Conservation (phyloP, 1,140 invertebrate genomes). For the Drosophila cardini region DNA sequence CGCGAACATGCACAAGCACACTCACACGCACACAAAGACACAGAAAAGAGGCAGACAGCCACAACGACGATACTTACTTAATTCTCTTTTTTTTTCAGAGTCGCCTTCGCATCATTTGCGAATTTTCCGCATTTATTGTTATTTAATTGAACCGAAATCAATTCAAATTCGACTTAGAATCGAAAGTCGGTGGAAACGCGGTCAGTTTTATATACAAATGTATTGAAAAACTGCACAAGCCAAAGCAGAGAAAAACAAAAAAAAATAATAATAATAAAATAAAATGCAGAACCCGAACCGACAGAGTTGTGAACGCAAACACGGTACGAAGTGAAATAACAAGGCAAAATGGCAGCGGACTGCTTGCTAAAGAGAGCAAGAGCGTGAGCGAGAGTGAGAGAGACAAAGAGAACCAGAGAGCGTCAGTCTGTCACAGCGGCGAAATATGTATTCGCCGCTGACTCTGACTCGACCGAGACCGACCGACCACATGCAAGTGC, state of each 20-base stretch:
- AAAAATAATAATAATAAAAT: constrained; percentile 83
- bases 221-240: constrained; percentile 60
- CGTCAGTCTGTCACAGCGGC: constrained; percentile 49
- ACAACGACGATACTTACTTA: constrained; percentile 73
- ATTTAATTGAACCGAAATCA: constrained; percentile 53
- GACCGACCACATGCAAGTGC: constrained; percentile 31
- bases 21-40: constrained; percentile 32
- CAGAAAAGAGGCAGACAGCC: constrained; percentile 55
- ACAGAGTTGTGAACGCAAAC: constrained; percentile 80
- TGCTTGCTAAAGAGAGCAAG: constrained; percentile 50
- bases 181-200: constrained; percentile 46
- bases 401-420: constrained; percentile 35
- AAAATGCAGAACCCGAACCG: constrained; percentile 82
- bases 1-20: constrained; percentile 12
- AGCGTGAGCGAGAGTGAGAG: constrained; percentile 5
- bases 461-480: constrained; percentile 29
- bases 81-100: constrained; percentile 62
- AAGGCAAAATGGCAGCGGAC: constrained; percentile 69
- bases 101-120: constrained; percentile 72
- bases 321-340: constrained; percentile 80
- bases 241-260: constrained; percentile 77
- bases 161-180: constrained; percentile 36
- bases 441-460: constrained; percentile 59
- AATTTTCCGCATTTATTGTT: constrained; percentile 76
- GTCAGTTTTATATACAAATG: constrained; percentile 52